A percentile compares a stretch with the other conserved stretches of the same genome.
These are phyloP conservation scores for Speoplatyrhinus poulsoni DNA, from an alignment of 2,113 vertebrate genomes.

Conservation along the genomic window DNA sequence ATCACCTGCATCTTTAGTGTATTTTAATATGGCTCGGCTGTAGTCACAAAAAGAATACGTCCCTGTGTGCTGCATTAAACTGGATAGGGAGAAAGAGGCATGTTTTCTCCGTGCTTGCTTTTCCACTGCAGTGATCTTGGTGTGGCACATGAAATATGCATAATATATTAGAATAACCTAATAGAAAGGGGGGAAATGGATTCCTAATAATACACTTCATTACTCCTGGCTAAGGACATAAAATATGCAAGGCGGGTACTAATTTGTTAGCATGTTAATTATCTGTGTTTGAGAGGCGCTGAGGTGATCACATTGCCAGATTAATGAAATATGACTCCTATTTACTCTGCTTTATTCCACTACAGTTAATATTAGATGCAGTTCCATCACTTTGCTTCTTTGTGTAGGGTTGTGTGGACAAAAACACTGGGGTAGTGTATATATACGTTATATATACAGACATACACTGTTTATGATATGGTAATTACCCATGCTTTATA, in stretches of 20 bases:
- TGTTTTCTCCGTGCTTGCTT: constrained; percentile 4
- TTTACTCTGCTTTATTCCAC: constrained; percentile 55
- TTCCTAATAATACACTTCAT: constrained; percentile 67
- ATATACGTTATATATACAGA: not conserved
- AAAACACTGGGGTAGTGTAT: not conserved
- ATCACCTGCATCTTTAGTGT: constrained; percentile 47
- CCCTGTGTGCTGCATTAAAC: constrained; percentile 5
- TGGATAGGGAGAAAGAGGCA: constrained; percentile 5
- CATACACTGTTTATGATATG: not conserved
- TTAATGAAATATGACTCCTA: constrained; percentile 70
- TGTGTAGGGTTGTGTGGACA: constrained; percentile 11
- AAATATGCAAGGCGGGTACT: constrained; percentile 69
- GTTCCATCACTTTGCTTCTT: constrained; percentile 10
- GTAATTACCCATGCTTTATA: not conserved
- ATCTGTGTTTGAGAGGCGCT: constrained; percentile 69
- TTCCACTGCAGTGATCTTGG: constrained; percentile 20
- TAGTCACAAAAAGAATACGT: constrained; percentile 18
- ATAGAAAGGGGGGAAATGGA: constrained; percentile 43
- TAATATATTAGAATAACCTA: constrained; percentile 50
- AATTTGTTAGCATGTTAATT: constrained; percentile 74
- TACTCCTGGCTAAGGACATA: constrained; percentile 59
- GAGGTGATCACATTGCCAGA: constrained; percentile 65
- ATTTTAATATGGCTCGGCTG: constrained; percentile 31
- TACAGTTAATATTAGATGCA: constrained; percentile 31
- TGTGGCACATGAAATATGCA: constrained; percentile 52